phyloP scores from a whole-genome alignment of 1,140 invertebrate species.

The Temnothorax curvispinosus region DNA sequence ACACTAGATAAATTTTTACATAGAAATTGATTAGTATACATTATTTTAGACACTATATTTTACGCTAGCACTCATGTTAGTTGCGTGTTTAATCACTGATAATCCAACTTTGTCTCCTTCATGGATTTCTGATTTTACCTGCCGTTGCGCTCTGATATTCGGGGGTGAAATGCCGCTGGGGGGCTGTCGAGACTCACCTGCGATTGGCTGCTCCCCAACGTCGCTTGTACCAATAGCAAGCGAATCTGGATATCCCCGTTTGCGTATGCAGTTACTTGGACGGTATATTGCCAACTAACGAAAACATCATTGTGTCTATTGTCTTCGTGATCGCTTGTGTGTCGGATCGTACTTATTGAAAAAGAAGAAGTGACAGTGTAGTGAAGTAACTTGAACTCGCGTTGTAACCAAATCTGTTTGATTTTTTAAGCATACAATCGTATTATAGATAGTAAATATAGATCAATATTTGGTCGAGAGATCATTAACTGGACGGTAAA shows the following conservation, averaged over 20 bases:
- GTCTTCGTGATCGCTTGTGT: constrained; percentile 78
- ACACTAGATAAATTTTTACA: background rate
- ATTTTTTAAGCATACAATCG: background rate
- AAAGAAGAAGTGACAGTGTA: constrained; percentile 8
- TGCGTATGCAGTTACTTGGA: constrained; percentile 73
- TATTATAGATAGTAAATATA: background rate
- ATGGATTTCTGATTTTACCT: constrained; percentile 81
- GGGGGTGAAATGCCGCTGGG: constrained; percentile 76
- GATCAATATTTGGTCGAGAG: background rate
- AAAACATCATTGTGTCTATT: constrained; percentile 82
- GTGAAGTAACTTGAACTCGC: constrained; percentile 14
- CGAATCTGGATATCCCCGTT: constrained; percentile 76
- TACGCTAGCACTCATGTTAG: background rate
- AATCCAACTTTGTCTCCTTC: constrained; percentile 49
- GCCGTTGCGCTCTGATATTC: constrained; percentile 77
- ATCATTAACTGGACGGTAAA: constrained; percentile 26
- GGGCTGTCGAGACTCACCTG: constrained; percentile 68
- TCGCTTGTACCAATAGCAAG: constrained; percentile 81
- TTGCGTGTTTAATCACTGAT: constrained; percentile 16
- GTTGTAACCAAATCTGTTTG: background rate
- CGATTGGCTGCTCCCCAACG: constrained; percentile 77
- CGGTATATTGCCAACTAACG: constrained; percentile 71
- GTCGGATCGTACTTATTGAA: constrained; percentile 73
- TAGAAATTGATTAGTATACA: background rate
- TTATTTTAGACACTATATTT: background rate